Conservation (phyloP, 2,797 vertebrate species). For the Arnoldichthys spilopterus region DNA sequence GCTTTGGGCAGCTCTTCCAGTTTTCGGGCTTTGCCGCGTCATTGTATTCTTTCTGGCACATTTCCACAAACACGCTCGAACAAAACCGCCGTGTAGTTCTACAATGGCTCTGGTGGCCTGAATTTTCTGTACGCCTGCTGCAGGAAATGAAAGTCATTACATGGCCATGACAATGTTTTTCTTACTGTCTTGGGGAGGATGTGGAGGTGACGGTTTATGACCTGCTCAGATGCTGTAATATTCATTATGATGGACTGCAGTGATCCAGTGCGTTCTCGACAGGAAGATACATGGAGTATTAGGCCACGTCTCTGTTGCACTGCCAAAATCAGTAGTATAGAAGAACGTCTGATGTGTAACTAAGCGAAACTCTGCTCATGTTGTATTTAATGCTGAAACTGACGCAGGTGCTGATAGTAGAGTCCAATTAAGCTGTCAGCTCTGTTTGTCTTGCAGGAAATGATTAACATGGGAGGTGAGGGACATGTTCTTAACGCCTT, state of each 20-base stretch:
- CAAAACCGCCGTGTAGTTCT: slow-evolving; percentile 1
- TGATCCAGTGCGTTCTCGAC: not conserved
- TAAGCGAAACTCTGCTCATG: not conserved
- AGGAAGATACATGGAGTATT: not conserved
- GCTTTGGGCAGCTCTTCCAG: not conserved
- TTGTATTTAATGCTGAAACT: not conserved
- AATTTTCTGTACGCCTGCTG: slow-evolving; percentile 2
- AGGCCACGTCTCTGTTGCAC: no score
- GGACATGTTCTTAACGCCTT: not conserved
- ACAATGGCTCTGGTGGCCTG: not conserved
- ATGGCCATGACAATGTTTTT: slow-evolving; percentile 23
- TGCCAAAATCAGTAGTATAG: no score
- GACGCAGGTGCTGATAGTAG: slow-evolving; percentile 9
- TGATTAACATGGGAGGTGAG: slow-evolving; percentile 22
- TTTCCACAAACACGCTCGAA: not conserved
- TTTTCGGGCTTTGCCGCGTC: slow-evolving; percentile 6
- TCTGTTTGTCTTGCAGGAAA: slow-evolving; percentile 25
- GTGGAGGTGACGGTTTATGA: not conserved
- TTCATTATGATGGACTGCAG: not conserved
- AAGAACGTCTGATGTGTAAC: not conserved
- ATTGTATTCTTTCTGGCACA: slow-evolving; percentile 29
- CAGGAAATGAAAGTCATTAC: slow-evolving; percentile 3
- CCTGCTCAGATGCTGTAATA: not conserved
- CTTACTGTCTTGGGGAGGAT: slow-evolving; percentile 5
- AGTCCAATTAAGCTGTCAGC: slow-evolving; percentile 7